Conservation (phyloP, 2,888 invertebrate species). For the Nomada hirtipes region DNA sequence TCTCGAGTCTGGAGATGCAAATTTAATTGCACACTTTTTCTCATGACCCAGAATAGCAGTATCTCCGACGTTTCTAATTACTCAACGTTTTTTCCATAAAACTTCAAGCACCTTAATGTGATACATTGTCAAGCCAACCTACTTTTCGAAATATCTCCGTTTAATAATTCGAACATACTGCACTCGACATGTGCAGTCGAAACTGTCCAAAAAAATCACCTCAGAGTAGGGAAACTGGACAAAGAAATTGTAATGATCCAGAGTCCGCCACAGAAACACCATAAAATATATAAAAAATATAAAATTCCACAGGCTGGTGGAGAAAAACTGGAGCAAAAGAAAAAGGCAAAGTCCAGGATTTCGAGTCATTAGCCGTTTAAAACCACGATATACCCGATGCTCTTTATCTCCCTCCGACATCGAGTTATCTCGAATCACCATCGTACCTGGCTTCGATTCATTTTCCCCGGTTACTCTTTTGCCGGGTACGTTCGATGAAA, state of each 20-base stretch:
- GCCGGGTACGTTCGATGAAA: slow-evolving; percentile 17
- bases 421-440: background rate
- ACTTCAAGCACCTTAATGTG: background rate
- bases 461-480: slow-evolving; percentile 43
- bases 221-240: too few relatives aligned
- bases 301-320: too few relatives aligned
- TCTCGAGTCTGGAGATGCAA: background rate
- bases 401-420: background rate
- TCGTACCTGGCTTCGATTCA: slow-evolving; percentile 32
- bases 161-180: background rate
- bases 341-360: background rate
- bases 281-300: background rate
- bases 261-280: too few relatives aligned
- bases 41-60: background rate
- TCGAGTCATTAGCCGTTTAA: slow-evolving; percentile 29
- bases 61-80: background rate
- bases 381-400: background rate
- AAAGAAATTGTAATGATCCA: background rate
- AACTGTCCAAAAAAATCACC: too few relatives aligned
- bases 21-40: background rate
- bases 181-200: too few relatives aligned
- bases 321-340: too few relatives aligned
- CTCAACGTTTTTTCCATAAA: background rate
- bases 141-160: background rate
- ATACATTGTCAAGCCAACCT: background rate